Evolutionary conservation across 1,140 invertebrate genomes (phyloP).

Genomic region (Pseudomyrmex cubaensis): DNA sequence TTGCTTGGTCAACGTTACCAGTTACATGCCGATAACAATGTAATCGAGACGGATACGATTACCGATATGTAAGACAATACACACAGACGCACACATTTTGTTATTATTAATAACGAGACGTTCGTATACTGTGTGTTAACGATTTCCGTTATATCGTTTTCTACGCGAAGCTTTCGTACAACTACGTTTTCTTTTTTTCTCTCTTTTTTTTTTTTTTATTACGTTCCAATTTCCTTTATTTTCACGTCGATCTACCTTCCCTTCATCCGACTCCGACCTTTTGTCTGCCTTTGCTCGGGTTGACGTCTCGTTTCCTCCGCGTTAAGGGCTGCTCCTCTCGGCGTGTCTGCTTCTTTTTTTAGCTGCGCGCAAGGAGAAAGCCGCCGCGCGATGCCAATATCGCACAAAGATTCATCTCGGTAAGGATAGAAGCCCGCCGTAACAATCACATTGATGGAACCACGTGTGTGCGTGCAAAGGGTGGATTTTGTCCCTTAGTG

Average conservation of each 20-base stretch:
- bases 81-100: constrained; percentile 22
- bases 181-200: constrained; percentile 12
- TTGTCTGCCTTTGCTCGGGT: constrained; percentile 59
- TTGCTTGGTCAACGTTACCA: not conserved
- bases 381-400: constrained; percentile 56
- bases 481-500: constrained; percentile 45
- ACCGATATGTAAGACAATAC: constrained; percentile 14
- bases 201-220: constrained; percentile 28
- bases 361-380: constrained; percentile 51
- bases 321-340: constrained; percentile 51
- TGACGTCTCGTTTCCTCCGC: constrained; percentile 58
- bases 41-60: constrained; percentile 17
- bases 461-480: constrained; percentile 29
- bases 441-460: constrained; percentile 61
- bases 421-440: constrained; percentile 27
- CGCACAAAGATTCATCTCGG: constrained; percentile 50
- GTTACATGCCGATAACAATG: constrained; percentile 38
- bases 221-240: constrained; percentile 50
- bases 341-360: constrained; percentile 47
- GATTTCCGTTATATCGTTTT: constrained; percentile 29
- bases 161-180: not conserved
- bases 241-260: constrained; percentile 57
- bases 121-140: not conserved
- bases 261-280: constrained; percentile 50
- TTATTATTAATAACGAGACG: constrained; percentile 29